Percentiles rank a stretch among this genome's conserved stretches.
These are phyloP conservation scores for Meteorus colon DNA, from an alignment of 2,888 invertebrate genomes.

Conservation along the genomic window DNA sequence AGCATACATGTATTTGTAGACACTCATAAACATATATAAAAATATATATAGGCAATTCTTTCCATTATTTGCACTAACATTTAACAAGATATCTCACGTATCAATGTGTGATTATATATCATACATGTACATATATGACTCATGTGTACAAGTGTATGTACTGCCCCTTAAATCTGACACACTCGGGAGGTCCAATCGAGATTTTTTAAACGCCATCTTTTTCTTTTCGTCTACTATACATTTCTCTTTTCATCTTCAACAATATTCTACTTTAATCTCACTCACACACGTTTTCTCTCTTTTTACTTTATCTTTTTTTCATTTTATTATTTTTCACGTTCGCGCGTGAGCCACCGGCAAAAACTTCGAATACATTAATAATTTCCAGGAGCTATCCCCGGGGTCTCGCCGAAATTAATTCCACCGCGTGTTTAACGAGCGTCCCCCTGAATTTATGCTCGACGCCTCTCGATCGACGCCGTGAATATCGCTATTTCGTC, in stretches of 20 bases:
- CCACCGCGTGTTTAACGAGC: constrained; percentile 45
- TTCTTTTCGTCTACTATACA: background rate
- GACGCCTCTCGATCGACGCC: constrained; percentile 44
- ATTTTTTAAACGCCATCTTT: constrained; percentile 20
- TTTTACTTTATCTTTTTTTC: background rate
- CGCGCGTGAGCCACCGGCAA: constrained; percentile 57
- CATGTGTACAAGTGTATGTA: constrained; percentile 46
- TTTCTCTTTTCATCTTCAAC: constrained; percentile 5
- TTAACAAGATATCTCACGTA: constrained; percentile 71
- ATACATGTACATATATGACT: background rate
- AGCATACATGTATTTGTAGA: constrained; percentile 21
- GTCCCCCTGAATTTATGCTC: constrained; percentile 45
- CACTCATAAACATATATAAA: background rate
- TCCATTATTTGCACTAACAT: constrained; percentile 60
- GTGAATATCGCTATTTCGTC: constrained; percentile 32
- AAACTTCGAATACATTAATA: constrained; percentile 69
- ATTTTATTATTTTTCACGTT: constrained; percentile 53
- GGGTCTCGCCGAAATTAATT: constrained; percentile 52
- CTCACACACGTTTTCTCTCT: background rate
- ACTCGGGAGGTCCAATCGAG: constrained; percentile 64
- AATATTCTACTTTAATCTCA: background rate
- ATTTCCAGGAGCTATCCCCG: constrained; percentile 60
- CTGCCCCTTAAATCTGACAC: constrained; percentile 59
- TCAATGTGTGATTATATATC: constrained; percentile 52
- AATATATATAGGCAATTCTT: constrained; percentile 39